Evolutionary conservation across 1,140 invertebrate genomes (phyloP).

Genomic region (Macrotrachela quadricornifera): DNA sequence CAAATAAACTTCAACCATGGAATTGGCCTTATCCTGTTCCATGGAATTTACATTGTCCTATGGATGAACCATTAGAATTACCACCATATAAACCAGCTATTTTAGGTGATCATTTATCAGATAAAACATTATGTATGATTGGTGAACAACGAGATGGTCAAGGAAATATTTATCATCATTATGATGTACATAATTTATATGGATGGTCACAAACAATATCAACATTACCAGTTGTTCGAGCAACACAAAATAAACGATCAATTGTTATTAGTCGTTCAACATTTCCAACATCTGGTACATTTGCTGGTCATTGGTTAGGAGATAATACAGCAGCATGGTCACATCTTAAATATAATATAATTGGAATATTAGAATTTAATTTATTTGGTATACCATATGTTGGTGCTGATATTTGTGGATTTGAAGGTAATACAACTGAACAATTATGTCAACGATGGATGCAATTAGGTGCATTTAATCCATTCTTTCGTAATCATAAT

Average conservation of each 20-base stretch:
- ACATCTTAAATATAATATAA: conserved; percentile 23
- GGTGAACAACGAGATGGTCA: conserved; percentile 40
- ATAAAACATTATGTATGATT: conserved; percentile 54
- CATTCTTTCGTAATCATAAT: conserved; percentile 29
- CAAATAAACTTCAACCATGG: conserved; percentile 23
- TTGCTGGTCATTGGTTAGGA: conserved; percentile 70
- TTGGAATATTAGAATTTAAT: conserved; percentile 16
- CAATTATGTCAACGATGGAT: conserved; percentile 34
- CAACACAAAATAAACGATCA: conserved; percentile 35
- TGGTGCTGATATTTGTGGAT: conserved; percentile 75
- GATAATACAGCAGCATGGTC: conserved; percentile 22
- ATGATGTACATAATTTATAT: conserved; percentile 53
- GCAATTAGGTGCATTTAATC: conserved; percentile 37
- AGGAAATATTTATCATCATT: conserved; percentile 12
- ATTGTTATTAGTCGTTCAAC: conserved; percentile 62
- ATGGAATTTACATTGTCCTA: conserved; percentile 46
- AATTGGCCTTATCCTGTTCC: conserved; percentile 35
- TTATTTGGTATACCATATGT: conserved; percentile 46
- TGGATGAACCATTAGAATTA: conserved; percentile 9
- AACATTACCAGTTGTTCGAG: conserved; percentile 28
- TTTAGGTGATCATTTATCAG: conserved; percentile 20
- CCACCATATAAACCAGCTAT: conserved; percentile 20
- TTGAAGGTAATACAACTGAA: conserved; percentile 49
- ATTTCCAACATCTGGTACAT: conserved; percentile 53
- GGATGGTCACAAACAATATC: conserved; percentile 28